phyloP scores from a whole-genome alignment of 2,113 vertebrate species.

The Martes martes region DNA sequence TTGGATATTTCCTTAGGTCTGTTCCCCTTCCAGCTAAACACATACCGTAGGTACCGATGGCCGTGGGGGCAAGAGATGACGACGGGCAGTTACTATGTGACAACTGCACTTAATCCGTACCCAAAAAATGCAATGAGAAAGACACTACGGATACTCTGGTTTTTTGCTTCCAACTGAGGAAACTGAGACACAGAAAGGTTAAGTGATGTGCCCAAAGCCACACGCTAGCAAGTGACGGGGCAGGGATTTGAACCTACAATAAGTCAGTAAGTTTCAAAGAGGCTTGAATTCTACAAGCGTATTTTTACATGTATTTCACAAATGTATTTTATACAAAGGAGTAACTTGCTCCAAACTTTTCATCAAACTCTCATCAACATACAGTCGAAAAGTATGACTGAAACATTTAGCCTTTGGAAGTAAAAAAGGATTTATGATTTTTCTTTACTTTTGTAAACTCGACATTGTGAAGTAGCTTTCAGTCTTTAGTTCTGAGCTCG shows the following conservation, averaged over 20 bases:
- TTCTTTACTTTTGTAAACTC: neutral
- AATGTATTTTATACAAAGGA: constrained; percentile 1
- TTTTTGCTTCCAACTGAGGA: neutral
- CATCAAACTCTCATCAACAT: neutral
- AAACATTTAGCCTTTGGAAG: neutral
- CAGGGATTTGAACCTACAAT: neutral
- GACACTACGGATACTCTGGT: neutral
- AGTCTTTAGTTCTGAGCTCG: neutral
- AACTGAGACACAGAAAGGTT: neutral
- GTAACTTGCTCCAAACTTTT: constrained; percentile 1
- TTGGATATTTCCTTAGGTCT: neutral
- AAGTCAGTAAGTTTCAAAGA: neutral
- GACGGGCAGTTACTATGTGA: neutral
- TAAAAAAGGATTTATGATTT: neutral
- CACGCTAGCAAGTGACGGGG: neutral
- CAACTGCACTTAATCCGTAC: neutral
- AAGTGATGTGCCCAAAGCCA: neutral
- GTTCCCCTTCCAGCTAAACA: neutral
- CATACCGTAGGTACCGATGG: neutral
- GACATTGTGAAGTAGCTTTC: neutral
- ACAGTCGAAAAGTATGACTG: neutral
- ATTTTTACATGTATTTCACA: neutral
- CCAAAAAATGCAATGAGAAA: neutral
- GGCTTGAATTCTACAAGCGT: neutral
- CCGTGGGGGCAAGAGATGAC: neutral